These are phyloP conservation scores for Campoletis sonorensis DNA, from an alignment of 1,140 invertebrate species.

Conservation along the genomic window DNA sequence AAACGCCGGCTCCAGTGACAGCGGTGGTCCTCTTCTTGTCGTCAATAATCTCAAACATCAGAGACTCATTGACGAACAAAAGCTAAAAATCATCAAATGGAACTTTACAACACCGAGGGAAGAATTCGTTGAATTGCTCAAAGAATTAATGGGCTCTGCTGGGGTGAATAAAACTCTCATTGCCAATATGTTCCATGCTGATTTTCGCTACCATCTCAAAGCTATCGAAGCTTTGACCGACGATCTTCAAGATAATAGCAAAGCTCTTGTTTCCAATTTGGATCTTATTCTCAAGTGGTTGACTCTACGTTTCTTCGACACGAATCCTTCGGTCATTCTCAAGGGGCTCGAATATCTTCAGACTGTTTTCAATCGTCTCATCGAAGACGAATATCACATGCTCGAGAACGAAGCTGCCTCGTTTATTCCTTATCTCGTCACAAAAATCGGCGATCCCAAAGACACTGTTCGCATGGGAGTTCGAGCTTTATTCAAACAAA, in stretches of 20 bases:
- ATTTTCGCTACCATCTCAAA: constrained; percentile 98
- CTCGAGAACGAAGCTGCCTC: constrained; percentile 93
- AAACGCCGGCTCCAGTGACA: constrained; percentile 77
- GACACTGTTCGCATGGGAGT: constrained; percentile 94
- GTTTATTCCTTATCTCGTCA: constrained; percentile 95
- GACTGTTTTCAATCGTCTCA: constrained; percentile 87
- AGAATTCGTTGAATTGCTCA: constrained; percentile 95
- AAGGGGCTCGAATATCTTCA: constrained; percentile 96
- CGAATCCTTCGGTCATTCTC: constrained; percentile 96
- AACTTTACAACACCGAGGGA: constrained; percentile 95
- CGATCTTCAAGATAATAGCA: constrained; percentile 86
- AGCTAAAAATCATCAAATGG: constrained; percentile 95
- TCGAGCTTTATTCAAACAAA: constrained; percentile 89
- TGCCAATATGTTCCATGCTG: constrained; percentile 94
- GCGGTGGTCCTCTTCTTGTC: constrained; percentile 87
- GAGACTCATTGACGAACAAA: constrained; percentile 93
- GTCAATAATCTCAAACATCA: constrained; percentile 93
- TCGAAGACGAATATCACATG: constrained; percentile 89
- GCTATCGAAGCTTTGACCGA: constrained; percentile 94
- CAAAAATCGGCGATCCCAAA: constrained; percentile 98
- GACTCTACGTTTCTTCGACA: constrained; percentile 97
- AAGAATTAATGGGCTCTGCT: constrained; percentile 92
- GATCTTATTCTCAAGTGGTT: constrained; percentile 98
- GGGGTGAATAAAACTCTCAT: constrained; percentile 92
- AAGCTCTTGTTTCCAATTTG: constrained; percentile 91